phyloP scores from a whole-genome alignment of 2,113 vertebrate genomes.

The Poecile atricapillus region DNA sequence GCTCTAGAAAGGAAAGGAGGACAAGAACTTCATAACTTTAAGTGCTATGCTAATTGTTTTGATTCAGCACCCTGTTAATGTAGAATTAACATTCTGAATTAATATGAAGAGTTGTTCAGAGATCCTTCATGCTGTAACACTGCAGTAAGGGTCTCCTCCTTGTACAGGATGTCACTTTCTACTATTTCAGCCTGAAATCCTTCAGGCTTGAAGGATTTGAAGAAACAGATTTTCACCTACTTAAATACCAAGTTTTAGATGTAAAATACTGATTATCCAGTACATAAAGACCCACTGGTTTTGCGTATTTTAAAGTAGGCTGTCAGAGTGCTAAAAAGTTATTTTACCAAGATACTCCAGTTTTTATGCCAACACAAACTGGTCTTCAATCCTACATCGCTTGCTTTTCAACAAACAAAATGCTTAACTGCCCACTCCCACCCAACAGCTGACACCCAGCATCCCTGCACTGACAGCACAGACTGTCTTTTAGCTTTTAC shows the following conservation, averaged over 20 bases:
- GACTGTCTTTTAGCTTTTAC: background rate
- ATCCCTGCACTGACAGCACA: background rate
- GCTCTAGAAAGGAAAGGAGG: background rate
- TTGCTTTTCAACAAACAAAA: background rate
- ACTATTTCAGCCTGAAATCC: background rate
- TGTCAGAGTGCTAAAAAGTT: background rate
- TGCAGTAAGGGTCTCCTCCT: background rate
- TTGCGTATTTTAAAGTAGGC: background rate
- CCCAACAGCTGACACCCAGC: background rate
- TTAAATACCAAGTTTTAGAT: background rate
- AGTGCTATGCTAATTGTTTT: background rate
- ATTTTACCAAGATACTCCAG: background rate
- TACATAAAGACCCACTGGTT: background rate
- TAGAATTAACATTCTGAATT: background rate
- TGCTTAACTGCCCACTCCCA: background rate
- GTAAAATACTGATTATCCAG: background rate
- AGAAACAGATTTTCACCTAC: background rate
- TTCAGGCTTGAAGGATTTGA: background rate
- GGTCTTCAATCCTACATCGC: background rate
- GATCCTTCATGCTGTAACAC: background rate
- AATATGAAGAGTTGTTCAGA: background rate
- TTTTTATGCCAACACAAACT: background rate
- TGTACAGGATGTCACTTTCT: background rate
- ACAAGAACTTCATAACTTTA: background rate
- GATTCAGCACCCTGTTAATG: background rate